Evolutionary conservation across 2,797 vertebrate genomes (phyloP), one percentile per base, ranked within the genome.

Genomic region (Lithobates pipiens): DNA sequence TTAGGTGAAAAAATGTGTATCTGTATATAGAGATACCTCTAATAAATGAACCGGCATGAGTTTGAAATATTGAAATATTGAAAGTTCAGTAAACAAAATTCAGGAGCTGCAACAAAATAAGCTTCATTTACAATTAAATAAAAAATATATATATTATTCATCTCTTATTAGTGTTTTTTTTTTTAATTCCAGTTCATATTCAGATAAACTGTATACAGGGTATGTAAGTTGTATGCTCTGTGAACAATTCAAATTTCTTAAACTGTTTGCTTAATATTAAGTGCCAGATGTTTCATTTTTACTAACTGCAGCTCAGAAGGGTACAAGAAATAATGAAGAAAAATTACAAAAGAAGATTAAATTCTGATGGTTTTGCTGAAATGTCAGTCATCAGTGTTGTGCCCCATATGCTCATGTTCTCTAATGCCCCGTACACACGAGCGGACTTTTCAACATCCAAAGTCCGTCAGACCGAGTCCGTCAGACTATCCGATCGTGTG

Each of bases 281-380:
- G 77, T 69, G 77, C 39, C 77, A 79, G 77, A 69, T 79, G 77
- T 79, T 69, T 46, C 77, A n/a, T 16, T 65, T 69, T 69, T 79
- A 27, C 63, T 68, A 79, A 79, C 77, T 68, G 21, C 63, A 79
- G 42, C 65, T 79, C 63, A 46, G 65, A 79, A 79, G 42, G 63
- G 65, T 27, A 79, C 77, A 79, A 69, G 77, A 29, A 67, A 69
- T 79, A 79, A 79, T 79, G 42, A 79, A 79, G 77, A 79, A 69
- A 69, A 79, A 79, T 79, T 69, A 18, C 5, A 68, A 44, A 69
- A 25, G 65, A 79, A 79, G 39, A 79, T 69, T 69, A 46, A 50
- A 69, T 42, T 18, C 39, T 69, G 16, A 29, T 69, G 29, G 68
- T 78, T 79, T 32, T 69, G 13, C 42, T 32, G 27, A 69, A 79